Percentiles rank a stretch among this genome's conserved stretches.
These are phyloP conservation scores for Chlorops oryzae DNA, from an alignment of 1,140 invertebrate species.

Conservation along the genomic window DNA sequence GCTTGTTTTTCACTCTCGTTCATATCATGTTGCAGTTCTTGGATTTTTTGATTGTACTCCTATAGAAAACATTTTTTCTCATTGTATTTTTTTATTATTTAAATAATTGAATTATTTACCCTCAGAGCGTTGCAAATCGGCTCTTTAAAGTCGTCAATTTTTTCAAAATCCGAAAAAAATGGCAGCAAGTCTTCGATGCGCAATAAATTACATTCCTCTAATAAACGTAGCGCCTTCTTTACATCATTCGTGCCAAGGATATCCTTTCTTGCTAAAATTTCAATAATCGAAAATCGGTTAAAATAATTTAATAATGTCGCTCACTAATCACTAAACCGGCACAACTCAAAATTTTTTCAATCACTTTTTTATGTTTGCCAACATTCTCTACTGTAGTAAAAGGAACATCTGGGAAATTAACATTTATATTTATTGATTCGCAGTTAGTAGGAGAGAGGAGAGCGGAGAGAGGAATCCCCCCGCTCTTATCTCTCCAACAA, in stretches of 20 bases:
- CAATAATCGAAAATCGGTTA: too few relatives aligned
- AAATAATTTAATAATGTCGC: too few relatives aligned
- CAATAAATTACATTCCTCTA: conserved; percentile 81
- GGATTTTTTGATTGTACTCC: conserved; percentile 84
- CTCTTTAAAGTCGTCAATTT: conserved; percentile 96
- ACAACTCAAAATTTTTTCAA: too few relatives aligned
- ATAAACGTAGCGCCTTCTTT: conserved; percentile 80
- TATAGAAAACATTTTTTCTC: conserved; percentile 20
- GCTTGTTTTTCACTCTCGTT: conserved; percentile 79
- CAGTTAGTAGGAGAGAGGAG: too few relatives aligned
- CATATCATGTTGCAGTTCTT: conserved; percentile 82
- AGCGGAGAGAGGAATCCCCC: too few relatives aligned
- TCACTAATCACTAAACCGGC: too few relatives aligned
- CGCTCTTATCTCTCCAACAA: too few relatives aligned
- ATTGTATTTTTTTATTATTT: neutral
- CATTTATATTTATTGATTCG: too few relatives aligned
- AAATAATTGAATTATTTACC: conserved; percentile 46
- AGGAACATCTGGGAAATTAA: too few relatives aligned
- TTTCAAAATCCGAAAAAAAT: conserved; percentile 96
- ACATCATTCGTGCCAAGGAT: conserved; percentile 88
- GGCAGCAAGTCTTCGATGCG: conserved; percentile 97
- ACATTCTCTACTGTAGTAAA: too few relatives aligned
- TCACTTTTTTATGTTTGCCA: too few relatives aligned
- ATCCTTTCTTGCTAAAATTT: too few relatives aligned
- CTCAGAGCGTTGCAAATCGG: conserved; percentile 88